A percentile compares a stretch with the other conserved stretches of the same genome.
These are phyloP conservation scores for Digitonthophagus gazella DNA, from an alignment of 2,888 invertebrate genomes.

Conservation along the genomic window DNA sequence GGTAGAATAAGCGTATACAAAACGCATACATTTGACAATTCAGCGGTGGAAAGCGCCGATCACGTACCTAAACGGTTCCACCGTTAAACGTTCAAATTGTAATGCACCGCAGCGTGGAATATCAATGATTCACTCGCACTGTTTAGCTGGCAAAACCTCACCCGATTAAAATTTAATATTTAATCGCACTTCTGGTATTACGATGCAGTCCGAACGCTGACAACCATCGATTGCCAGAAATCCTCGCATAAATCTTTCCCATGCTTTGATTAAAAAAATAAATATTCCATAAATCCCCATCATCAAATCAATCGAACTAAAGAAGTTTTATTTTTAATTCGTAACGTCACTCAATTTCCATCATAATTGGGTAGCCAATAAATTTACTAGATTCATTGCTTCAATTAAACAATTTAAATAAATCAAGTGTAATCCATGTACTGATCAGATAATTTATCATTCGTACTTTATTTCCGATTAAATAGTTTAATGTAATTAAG, in stretches of 20 bases:
- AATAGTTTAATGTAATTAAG: not conserved
- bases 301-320: too few relatives aligned
- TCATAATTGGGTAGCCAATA: not conserved
- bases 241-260: not conserved
- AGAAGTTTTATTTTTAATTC: too few relatives aligned
- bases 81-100: not conserved
- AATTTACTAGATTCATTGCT: not conserved
- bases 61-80: not conserved
- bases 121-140: not conserved
- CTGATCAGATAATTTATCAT: not conserved
- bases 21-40: not conserved
- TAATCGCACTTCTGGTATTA: not conserved
- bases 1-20: not conserved
- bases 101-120: not conserved
- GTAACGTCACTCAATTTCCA: too few relatives aligned
- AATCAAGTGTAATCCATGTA: not conserved
- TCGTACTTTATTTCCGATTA: not conserved
- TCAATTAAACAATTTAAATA: not conserved
- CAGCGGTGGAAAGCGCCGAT: not conserved
- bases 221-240: not conserved
- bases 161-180: not conserved
- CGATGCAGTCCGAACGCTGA: not conserved
- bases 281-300: not conserved
- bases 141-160: not conserved
- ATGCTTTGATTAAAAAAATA: not conserved